A percentile compares a stretch with the other conserved stretches of the same genome.
Evolutionary conservation across 2,888 invertebrate species (phyloP).

Genomic region (Corythucha ciliata): DNA sequence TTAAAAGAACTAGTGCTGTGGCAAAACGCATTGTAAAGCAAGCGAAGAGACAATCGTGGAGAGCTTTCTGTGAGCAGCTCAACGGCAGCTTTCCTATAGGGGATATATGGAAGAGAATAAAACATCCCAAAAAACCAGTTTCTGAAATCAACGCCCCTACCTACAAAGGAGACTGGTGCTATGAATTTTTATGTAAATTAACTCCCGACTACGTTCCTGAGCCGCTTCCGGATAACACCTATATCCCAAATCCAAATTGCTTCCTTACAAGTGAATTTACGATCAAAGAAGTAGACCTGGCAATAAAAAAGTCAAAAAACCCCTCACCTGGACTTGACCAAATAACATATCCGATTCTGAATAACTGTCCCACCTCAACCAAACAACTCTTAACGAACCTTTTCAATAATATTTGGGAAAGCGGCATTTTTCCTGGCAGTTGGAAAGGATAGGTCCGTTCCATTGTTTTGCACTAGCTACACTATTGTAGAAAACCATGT

Average conservation of each 20-base stretch:
- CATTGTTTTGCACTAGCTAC: too few relatives aligned
- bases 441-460: conserved; percentile 27
- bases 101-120: neutral
- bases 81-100: neutral
- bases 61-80: neutral
- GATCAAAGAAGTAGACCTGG: neutral
- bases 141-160: too few relatives aligned
- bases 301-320: conserved; percentile 7
- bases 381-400: conserved; percentile 4
- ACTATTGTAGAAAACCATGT: too few relatives aligned
- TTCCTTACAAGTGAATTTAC: too few relatives aligned
- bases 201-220: too few relatives aligned
- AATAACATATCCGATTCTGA: conserved; percentile 2
- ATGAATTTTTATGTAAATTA: too few relatives aligned
- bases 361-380: neutral
- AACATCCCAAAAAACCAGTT: neutral
- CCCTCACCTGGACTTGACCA: neutral
- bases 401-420: conserved; percentile 19
- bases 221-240: too few relatives aligned
- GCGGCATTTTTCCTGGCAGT: conserved; percentile 26
- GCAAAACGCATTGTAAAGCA: neutral
- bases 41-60: neutral
- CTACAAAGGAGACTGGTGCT: too few relatives aligned
- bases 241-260: too few relatives aligned
- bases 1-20: too few relatives aligned